A percentile compares a stretch with the other conserved stretches of the same genome.
phyloP scores from a whole-genome alignment of 2,888 invertebrate genomes.

The Coecobrya sp. region DNA sequence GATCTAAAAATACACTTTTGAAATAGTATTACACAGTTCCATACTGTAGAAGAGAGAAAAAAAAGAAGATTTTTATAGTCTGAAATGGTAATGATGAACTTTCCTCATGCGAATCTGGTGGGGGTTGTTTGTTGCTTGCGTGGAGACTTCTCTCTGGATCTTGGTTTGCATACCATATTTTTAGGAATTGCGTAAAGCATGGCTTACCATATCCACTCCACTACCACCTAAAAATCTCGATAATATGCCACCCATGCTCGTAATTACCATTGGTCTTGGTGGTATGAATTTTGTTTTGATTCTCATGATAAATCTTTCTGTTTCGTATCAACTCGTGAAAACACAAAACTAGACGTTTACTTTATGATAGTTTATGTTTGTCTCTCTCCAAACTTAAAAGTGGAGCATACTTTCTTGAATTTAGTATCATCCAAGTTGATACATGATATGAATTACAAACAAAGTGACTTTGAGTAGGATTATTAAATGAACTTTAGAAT shows the following conservation, averaged over 20 bases:
- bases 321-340: slow-evolving; percentile 23
- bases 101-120: not conserved
- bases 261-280: slow-evolving; percentile 36
- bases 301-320: slow-evolving; percentile 54
- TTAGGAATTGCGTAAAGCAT: slow-evolving; percentile 45
- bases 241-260: slow-evolving; percentile 50
- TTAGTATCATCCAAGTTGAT: no score
- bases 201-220: not conserved
- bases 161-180: slow-evolving; percentile 22
- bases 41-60: slow-evolving; percentile 6
- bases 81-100: not conserved
- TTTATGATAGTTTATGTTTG: not conserved
- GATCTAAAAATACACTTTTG: slow-evolving; percentile 70
- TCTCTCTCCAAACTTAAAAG: slow-evolving; percentile 4
- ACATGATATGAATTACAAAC: no score
- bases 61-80: slow-evolving; percentile 34
- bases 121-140: slow-evolving; percentile 20
- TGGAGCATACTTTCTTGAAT: not conserved
- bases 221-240: not conserved
- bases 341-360: slow-evolving; percentile 21
- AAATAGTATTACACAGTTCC: slow-evolving; percentile 9
- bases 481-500: no score
- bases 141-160: slow-evolving; percentile 40
- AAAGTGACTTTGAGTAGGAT: no score
- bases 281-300: slow-evolving; percentile 42